phyloP scores from a whole-genome alignment of 1,140 invertebrate genomes.

The Meloidogyne chitwoodi region DNA sequence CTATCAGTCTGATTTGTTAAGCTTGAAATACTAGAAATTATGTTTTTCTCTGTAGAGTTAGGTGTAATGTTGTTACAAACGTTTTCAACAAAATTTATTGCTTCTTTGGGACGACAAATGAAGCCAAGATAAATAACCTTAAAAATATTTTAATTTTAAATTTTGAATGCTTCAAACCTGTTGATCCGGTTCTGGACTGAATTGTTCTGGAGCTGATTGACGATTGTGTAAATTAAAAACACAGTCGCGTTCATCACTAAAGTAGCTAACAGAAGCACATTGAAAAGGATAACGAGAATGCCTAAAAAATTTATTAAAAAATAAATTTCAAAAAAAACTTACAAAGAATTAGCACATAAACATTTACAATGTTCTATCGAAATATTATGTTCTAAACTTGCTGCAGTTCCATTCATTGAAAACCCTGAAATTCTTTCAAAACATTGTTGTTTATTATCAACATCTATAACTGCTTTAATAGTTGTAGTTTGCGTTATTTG shows the following conservation, averaged over 20 bases:
- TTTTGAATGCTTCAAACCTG: neutral
- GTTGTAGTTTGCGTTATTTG: neutral
- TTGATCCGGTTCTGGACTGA: conserved; percentile 14
- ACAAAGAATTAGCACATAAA: conserved; percentile 54
- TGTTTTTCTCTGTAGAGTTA: neutral
- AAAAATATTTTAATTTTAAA: neutral
- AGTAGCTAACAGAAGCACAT: conserved; percentile 55
- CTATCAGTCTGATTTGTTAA: neutral
- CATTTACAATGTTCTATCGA: conserved; percentile 52
- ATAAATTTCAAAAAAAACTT: conserved; percentile 28
- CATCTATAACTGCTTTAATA: neutral
- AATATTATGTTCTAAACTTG: conserved; percentile 54
- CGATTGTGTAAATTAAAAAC: conserved; percentile 55
- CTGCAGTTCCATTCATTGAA: conserved; percentile 46
- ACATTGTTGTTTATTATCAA: conserved; percentile 19
- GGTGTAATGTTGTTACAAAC: neutral
- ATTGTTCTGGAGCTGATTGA: conserved; percentile 37
- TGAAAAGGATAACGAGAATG: conserved; percentile 54
- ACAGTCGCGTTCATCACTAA: conserved; percentile 53
- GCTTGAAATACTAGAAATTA: neutral
- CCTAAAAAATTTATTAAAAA: conserved; percentile 22
- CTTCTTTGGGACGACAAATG: neutral
- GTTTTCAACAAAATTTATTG: neutral
- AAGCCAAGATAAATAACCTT: neutral
- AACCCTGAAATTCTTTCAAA: conserved; percentile 50